Conservation (phyloP, 2,113 vertebrate species). For the Xyrauchen texanus region DNA sequence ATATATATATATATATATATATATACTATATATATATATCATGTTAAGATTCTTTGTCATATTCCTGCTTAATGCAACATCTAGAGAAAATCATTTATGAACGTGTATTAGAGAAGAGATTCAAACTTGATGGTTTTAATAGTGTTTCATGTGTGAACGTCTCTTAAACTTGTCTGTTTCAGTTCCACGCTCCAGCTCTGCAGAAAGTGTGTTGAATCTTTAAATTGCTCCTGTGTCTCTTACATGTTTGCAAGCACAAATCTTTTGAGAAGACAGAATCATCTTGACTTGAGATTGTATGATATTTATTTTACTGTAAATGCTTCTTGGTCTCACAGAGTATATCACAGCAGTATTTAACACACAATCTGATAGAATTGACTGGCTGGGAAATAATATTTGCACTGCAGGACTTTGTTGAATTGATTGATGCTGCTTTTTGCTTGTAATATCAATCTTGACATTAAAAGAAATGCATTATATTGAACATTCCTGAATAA, state of each 20-base stretch:
- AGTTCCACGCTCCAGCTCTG: not conserved
- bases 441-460: conserved; percentile 25
- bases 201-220: not conserved
- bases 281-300: not conserved
- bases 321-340: not conserved
- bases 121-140: no score
- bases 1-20: no score
- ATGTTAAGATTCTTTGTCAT: no score
- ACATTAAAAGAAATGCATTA: no score
- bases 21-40: no score
- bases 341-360: conserved; percentile 24
- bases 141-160: no score
- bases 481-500: not conserved
- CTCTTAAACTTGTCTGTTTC: not conserved
- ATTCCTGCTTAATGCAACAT: not conserved
- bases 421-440: conserved; percentile 11
- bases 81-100: not conserved
- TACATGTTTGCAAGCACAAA: not conserved
- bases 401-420: no score
- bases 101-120: not conserved
- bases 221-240: not conserved
- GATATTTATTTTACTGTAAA: not conserved
- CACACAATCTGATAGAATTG: no score
- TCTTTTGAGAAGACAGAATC: not conserved
- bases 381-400: no score